Conservation (phyloP, 2,113 vertebrate genomes). For the Petroica traversi region DNA sequence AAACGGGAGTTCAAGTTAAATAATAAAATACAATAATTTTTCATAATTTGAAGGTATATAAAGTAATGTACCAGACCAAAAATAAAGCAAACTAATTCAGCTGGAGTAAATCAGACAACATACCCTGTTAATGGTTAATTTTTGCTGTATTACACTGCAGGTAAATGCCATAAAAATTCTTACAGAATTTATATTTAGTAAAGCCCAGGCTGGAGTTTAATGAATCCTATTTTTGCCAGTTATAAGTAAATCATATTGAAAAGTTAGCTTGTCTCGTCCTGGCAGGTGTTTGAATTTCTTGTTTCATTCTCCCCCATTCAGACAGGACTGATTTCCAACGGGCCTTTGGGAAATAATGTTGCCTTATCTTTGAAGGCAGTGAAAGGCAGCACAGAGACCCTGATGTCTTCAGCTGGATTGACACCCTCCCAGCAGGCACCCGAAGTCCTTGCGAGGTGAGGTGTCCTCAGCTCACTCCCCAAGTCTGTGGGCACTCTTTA, state of each 20-base stretch:
- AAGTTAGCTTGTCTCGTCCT: not conserved
- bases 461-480: not conserved
- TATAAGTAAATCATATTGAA: not conserved
- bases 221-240: not conserved
- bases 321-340: slow-evolving; percentile 79
- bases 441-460: slow-evolving; percentile 79
- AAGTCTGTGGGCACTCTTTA: not conserved
- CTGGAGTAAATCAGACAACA: not conserved
- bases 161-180: not conserved
- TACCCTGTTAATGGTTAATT: not conserved
- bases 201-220: not conserved
- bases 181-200: not conserved
- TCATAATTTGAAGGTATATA: not conserved
- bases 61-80: not conserved
- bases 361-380: slow-evolving; percentile 64
- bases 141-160: not conserved
- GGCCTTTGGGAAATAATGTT: slow-evolving; percentile 75
- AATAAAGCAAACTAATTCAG: not conserved
- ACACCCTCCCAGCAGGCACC: slow-evolving; percentile 72
- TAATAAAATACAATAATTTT: not conserved
- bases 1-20: not conserved
- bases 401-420: slow-evolving; percentile 28
- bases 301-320: slow-evolving; percentile 58
- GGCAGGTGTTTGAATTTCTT: not conserved
- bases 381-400: slow-evolving; percentile 48